A percentile compares a stretch with the other conserved stretches of the same genome.
Conservation (phyloP, 30 jellyfish, hydroid and myxozoan genomes). For the Clytia hemisphaerica region DNA sequence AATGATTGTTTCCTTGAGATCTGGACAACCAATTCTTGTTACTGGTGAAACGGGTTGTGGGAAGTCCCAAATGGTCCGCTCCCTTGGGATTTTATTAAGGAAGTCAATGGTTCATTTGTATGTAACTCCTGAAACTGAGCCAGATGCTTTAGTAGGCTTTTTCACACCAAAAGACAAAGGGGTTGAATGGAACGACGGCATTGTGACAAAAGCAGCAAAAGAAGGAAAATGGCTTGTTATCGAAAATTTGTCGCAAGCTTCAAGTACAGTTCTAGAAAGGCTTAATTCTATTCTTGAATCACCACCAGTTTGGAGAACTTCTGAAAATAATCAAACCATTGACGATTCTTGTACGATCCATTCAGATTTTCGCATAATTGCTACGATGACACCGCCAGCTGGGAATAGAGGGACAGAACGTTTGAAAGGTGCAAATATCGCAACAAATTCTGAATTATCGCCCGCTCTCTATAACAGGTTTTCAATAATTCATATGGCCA, state of each 20-base stretch:
- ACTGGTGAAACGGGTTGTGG: slow-evolving; percentile 16
- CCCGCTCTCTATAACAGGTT: slow-evolving; percentile 8
- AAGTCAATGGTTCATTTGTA: not conserved
- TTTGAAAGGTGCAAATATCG: slow-evolving; percentile 11
- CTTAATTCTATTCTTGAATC: not conserved
- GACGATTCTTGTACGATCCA: not conserved
- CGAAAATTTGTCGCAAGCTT: slow-evolving; percentile 9
- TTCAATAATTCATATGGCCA: not conserved
- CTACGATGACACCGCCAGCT: slow-evolving; percentile 19
- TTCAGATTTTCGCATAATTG: not conserved
- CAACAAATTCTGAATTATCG: not conserved
- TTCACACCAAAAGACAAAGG: slow-evolving; percentile 8
- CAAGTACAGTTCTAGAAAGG: not conserved
- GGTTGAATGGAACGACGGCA: slow-evolving; percentile 8
- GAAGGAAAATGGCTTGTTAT: not conserved
- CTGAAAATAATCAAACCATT: not conserved
- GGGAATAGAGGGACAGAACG: slow-evolving; percentile 4
- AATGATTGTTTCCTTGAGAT: not conserved
- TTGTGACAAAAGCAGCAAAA: not conserved
- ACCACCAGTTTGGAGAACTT: slow-evolving; percentile 5
- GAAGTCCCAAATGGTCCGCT: not conserved
- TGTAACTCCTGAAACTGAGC: slow-evolving; percentile 11
- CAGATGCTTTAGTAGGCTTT: not conserved
- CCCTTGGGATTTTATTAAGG: not conserved
- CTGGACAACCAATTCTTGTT: not conserved